These are phyloP conservation scores for Drosophila funebris DNA, from an alignment of 1,140 invertebrate species.

Conservation along the genomic window DNA sequence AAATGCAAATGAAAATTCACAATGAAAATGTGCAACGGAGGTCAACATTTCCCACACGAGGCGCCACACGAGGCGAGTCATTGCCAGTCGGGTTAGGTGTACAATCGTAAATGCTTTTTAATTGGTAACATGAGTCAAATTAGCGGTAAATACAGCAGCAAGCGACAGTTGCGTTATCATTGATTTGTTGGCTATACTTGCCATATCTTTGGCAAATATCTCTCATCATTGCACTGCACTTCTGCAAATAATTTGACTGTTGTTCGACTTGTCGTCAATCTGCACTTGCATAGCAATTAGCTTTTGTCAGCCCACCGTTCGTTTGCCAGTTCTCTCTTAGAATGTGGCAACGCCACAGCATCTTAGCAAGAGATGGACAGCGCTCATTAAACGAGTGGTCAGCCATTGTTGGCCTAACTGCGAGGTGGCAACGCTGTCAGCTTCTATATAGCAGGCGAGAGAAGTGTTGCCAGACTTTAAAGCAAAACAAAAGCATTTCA, in stretches of 20 bases:
- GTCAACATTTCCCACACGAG: slow-evolving; percentile 58
- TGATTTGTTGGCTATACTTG: neutral
- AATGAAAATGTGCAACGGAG: slow-evolving; percentile 65
- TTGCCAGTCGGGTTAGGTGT: neutral
- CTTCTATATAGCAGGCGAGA: too few relatives aligned
- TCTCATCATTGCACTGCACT: too few relatives aligned
- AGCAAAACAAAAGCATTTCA: too few relatives aligned
- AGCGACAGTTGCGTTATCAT: neutral
- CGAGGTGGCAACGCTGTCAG: too few relatives aligned
- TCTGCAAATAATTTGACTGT: too few relatives aligned
- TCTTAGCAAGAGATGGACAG: neutral
- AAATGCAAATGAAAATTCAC: slow-evolving; percentile 23
- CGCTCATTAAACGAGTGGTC: neutral
- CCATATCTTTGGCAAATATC: neutral
- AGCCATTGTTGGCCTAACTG: neutral
- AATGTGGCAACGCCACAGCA: neutral
- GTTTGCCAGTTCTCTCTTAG: neutral
- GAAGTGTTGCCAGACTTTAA: too few relatives aligned
- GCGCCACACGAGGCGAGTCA: neutral
- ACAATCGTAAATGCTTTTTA: slow-evolving; percentile 2
- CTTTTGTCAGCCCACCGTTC: neutral
- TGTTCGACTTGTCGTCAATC: too few relatives aligned
- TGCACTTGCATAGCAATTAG: neutral
- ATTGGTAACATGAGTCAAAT: slow-evolving; percentile 1
- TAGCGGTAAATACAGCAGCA: neutral